These are phyloP conservation scores for Lycophotia porphyrea DNA, from an alignment of 2,888 invertebrate genomes.

Conservation along the genomic window DNA sequence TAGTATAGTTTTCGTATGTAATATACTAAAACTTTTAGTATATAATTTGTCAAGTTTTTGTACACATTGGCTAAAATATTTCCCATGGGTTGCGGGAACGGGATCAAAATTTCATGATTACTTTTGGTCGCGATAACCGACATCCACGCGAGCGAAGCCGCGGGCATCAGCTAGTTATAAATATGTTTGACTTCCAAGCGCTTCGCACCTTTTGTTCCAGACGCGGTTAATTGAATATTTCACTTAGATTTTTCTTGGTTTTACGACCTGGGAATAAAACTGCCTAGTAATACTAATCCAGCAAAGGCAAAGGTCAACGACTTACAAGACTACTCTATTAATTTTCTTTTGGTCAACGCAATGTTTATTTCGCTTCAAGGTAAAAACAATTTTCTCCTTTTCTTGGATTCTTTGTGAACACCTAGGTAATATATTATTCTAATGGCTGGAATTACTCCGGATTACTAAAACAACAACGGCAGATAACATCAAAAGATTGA, in stretches of 20 bases:
- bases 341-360: slow-evolving; percentile 20
- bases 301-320: slow-evolving; percentile 19
- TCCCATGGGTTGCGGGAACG: no score
- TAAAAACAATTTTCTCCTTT: slow-evolving; percentile 45
- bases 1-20: no score
- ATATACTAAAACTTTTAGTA: no score
- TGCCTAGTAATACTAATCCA: background rate
- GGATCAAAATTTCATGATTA: no score
- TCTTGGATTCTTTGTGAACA: slow-evolving; percentile 30
- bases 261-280: background rate
- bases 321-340: slow-evolving; percentile 18
- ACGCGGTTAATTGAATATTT: slow-evolving; percentile 6
- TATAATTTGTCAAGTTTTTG: no score
- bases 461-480: slow-evolving; percentile 30
- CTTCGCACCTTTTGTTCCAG: slow-evolving; percentile 6
- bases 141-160: no score
- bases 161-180: no score
- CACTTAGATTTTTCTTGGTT: background rate
- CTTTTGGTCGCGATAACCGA: no score
- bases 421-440: slow-evolving; percentile 39
- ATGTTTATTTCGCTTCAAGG: slow-evolving; percentile 45
- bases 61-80: no score
- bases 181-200: no score
- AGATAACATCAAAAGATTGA: slow-evolving; percentile 38
- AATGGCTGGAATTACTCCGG: slow-evolving; percentile 36